A percentile compares a stretch with the other conserved stretches of the same genome.
phyloP scores from a whole-genome alignment of 37 sponge, comb jelly and placozoan genomes.

The Dysidea cf. avara region DNA sequence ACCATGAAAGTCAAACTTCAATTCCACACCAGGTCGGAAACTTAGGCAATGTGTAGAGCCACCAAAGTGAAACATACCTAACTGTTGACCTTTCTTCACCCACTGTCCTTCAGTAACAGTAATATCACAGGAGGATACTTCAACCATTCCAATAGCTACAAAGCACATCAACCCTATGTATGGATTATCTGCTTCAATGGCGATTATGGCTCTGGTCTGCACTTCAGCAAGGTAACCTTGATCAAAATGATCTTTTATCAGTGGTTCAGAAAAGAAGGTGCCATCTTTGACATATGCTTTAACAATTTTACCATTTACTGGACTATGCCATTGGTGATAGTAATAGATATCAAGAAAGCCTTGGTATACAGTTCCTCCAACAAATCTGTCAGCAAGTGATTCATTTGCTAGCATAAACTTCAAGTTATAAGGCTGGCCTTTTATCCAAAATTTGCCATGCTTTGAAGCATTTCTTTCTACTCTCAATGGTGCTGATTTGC shows the following conservation, averaged over 20 bases:
- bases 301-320: no score
- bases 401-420: slow-evolving; percentile 3
- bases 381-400: no score
- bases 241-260: no score
- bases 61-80: slow-evolving; percentile 51
- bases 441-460: no score
- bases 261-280: no score
- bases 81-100: slow-evolving; percentile 32
- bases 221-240: slow-evolving; percentile 37
- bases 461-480: no score
- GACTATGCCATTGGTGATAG: no score
- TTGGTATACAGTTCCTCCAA: no score
- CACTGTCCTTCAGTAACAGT: slow-evolving; percentile 5
- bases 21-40: slow-evolving; percentile 23
- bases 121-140: no score
- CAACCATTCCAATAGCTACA: slow-evolving; percentile 46
- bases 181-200: slow-evolving; percentile 42
- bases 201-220: slow-evolving; percentile 21
- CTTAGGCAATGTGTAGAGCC: slow-evolving; percentile 49
- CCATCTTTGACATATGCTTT: no score
- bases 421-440: slow-evolving; percentile 28
- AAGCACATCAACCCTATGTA: slow-evolving; percentile 45
- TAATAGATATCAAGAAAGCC: no score
- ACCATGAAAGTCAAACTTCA: slow-evolving; percentile 22
- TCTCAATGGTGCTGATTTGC: no score